These are phyloP conservation scores for Nothobranchius kuhntae DNA, from an alignment of 2,113 vertebrate genomes.

Conservation along the genomic window DNA sequence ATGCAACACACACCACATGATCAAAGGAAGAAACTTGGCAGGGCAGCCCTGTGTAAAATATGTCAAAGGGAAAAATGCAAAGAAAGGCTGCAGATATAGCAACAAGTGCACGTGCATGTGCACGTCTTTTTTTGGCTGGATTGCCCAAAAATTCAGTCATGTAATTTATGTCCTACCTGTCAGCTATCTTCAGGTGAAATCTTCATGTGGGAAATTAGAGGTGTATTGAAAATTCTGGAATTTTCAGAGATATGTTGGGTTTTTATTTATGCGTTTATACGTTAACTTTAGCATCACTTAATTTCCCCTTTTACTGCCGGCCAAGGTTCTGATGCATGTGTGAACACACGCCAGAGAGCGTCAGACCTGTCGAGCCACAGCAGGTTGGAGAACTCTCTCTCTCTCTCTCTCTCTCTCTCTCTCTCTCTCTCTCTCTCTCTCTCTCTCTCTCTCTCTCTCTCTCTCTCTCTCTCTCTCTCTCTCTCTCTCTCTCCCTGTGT, in stretches of 20 bases:
- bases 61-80: conserved; percentile 33
- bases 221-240: background rate
- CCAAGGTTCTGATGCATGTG: background rate
- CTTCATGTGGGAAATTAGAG: background rate
- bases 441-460: too few relatives aligned
- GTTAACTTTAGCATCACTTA: too few relatives aligned
- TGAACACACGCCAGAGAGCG: conserved; percentile 21
- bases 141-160: background rate
- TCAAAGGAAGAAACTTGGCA: conserved; percentile 33
- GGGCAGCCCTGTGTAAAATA: conserved; percentile 6
- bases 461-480: too few relatives aligned
- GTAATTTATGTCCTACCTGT: background rate
- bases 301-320: too few relatives aligned
- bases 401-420: background rate
- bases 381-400: conserved; percentile 22
- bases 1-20: background rate
- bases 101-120: background rate
- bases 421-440: too few relatives aligned
- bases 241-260: too few relatives aligned
- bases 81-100: conserved; percentile 28
- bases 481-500: too few relatives aligned
- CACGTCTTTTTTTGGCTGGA: background rate
- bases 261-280: too few relatives aligned
- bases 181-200: conserved; percentile 1
- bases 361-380: conserved; percentile 11